A percentile compares a stretch with the other conserved stretches of the same genome.
phyloP scores from a whole-genome alignment of 2,113 vertebrate species.

The Tachuris rubrigastra region DNA sequence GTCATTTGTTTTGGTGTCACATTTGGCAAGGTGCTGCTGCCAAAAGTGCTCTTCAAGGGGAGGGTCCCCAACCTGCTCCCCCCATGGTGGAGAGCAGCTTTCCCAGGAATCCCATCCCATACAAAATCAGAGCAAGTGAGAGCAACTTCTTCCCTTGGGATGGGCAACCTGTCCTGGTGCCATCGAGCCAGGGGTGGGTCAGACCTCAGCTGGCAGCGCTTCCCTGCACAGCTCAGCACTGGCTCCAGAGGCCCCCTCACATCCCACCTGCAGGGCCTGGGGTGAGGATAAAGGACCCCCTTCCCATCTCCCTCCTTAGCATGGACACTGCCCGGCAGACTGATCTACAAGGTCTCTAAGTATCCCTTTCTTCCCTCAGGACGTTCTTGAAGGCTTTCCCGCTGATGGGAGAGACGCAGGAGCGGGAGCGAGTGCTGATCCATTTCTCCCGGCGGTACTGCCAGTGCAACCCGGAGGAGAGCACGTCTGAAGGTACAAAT shows the following conservation, averaged over 20 bases:
- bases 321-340: neutral
- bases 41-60: neutral
- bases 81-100: neutral
- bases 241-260: neutral
- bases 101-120: neutral
- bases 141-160: neutral
- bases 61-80: neutral
- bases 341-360: neutral
- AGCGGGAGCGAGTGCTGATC: constrained; percentile 91
- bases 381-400: constrained; percentile 90
- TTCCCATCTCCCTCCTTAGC: neutral
- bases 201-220: neutral
- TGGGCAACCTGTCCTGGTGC: neutral
- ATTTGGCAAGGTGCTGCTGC: neutral
- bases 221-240: neutral
- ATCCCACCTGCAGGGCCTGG: neutral
- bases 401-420: constrained; percentile 94
- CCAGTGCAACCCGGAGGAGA: constrained; percentile 86
- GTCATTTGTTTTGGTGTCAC: neutral
- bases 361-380: constrained; percentile 64
- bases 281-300: neutral
- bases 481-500: constrained; percentile 76
- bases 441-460: constrained; percentile 89
- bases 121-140: neutral
- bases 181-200: neutral